Evolutionary conservation across 2,888 invertebrate species (phyloP), one percentile per base, ranked within the genome.

Genomic region (Helobdella robusta): DNA sequence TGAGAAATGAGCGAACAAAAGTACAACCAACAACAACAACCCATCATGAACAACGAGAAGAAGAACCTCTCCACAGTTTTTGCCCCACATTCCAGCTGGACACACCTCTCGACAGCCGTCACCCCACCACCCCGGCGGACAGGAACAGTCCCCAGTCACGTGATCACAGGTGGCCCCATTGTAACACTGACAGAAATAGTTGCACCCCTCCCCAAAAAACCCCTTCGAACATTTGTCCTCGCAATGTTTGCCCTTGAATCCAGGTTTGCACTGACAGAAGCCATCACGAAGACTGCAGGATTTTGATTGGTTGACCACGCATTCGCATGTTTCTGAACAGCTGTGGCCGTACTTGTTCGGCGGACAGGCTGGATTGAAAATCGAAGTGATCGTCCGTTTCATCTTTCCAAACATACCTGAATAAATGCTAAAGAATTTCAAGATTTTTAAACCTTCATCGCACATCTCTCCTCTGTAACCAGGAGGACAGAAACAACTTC

Each of bases 401-500:
- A n/a, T n/a, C n/a, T n/a, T n/a, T n/a, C n/a, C n/a, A n/a, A n/a
- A n/a, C n/a, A 40, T 40, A 40, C 11, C 44, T 15, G 11, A 40
- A 40, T 40, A 40, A 40, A 15, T 40, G 11, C n/a, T 11, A 15
- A 40, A 40, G 44, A 40, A 40, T 40, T 40, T 40, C 44, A 15
- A 40, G n/a, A 40, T 15, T 40, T 40, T 15, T 40, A 11, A 40
- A 56, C 56, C 32, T 30, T 56, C 32, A 4, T 56, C 56, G 32
- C 56, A 56, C 28, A 30, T 56, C 56, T 56, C 32, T 6, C 56
- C 56, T 30, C 25, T 56, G 15, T 25, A 56, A 3, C 56, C 56
- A 6, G 25, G 56, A 28, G n/a, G 28, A 32, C 56, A 56, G 3
- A 6, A 5, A 28, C 56, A 56, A 1, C 4, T 2, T 32, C 56